These are phyloP conservation scores for Coilia nasus DNA, from an alignment of 2,797 vertebrate genomes.

Conservation along the genomic window DNA sequence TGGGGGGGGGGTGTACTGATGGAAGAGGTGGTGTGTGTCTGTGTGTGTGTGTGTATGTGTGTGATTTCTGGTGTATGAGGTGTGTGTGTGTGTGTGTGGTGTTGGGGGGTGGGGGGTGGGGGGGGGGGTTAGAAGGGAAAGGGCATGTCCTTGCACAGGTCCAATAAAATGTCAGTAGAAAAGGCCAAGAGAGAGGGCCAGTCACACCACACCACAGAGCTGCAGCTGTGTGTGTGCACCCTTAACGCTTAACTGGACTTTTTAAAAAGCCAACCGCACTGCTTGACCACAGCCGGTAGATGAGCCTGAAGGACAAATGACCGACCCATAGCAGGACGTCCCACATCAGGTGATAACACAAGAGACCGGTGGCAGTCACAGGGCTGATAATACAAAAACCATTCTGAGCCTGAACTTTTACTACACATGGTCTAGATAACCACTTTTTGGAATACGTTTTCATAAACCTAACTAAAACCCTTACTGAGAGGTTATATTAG, in stretches of 20 bases:
- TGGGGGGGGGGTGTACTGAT: background rate
- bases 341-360: no score
- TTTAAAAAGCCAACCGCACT: no score
- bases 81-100: conserved; percentile 58
- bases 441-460: no score
- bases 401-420: no score
- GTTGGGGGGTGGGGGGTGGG: conserved; percentile 70
- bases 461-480: no score
- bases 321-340: background rate
- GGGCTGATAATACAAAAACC: no score
- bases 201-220: conserved; percentile 43
- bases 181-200: conserved; percentile 70
- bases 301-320: background rate
- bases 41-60: no score
- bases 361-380: background rate
- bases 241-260: background rate
- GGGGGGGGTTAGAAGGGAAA: conserved; percentile 78
- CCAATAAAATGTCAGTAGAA: conserved; percentile 79
- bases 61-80: no score
- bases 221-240: background rate
- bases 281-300: no score
- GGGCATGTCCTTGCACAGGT: conserved; percentile 78
- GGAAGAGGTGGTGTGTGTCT: background rate
- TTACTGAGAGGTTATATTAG: no score
- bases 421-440: no score